phyloP scores from a whole-genome alignment of 1,140 invertebrate species.

The Drosophila orena region DNA sequence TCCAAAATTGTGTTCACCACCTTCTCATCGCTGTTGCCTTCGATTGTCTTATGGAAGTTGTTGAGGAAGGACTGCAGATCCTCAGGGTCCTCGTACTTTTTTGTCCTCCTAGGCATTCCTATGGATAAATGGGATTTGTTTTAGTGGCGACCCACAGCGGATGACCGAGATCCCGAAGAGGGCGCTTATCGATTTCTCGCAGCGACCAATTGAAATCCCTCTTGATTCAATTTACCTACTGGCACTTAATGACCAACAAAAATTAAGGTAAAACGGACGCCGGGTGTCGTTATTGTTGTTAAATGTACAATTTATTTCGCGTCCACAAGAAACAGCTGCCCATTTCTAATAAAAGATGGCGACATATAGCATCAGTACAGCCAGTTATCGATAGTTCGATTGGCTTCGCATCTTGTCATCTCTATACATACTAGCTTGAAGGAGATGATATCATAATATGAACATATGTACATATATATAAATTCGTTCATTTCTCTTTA shows the following conservation, averaged over 20 bases:
- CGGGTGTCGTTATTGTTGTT: constrained; percentile 7
- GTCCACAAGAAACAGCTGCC: constrained; percentile 57
- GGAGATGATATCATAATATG: background rate
- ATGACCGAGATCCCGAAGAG: constrained; percentile 46
- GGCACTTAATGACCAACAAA: background rate
- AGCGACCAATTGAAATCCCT: background rate
- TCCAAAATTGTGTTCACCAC: constrained; percentile 40
- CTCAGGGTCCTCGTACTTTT: constrained; percentile 34
- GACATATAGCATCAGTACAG: constrained; percentile 40
- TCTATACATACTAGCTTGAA: no score
- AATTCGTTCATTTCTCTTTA: background rate
- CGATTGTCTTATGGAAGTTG: constrained; percentile 94
- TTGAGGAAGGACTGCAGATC: constrained; percentile 91
- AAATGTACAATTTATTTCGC: constrained; percentile 45
- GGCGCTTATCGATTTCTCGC: constrained; percentile 69
- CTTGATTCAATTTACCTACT: background rate
- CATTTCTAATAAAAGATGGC: constrained; percentile 78
- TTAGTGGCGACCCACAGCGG: constrained; percentile 71
- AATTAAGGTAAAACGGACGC: background rate
- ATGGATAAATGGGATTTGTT: background rate
- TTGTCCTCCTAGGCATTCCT: constrained; percentile 50
- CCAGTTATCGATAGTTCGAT: constrained; percentile 4
- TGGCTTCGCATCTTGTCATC: background rate
- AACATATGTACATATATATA: background rate
- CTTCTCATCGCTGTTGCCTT: constrained; percentile 82